These are phyloP conservation scores for Pyrocephalus nanus DNA, from an alignment of 2,797 vertebrate species.

Conservation along the genomic window DNA sequence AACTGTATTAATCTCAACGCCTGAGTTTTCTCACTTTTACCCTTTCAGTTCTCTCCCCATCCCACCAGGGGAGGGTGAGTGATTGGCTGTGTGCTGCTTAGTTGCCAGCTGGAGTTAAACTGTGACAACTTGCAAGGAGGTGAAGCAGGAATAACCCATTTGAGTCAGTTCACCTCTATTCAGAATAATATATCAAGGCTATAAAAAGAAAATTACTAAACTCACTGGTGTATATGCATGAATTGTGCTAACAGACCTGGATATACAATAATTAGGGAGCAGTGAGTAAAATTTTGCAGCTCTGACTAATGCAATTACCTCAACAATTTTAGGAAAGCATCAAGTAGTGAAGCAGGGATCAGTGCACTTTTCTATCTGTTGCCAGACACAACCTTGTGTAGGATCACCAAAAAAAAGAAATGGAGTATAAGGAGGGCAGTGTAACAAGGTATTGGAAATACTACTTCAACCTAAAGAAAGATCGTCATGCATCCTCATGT, in stretches of 20 bases:
- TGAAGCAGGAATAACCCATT: conserved; percentile 16
- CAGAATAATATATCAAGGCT: background rate
- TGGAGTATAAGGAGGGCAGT: background rate
- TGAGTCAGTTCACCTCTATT: conserved; percentile 39
- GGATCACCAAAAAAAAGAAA: background rate
- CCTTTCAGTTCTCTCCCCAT: background rate
- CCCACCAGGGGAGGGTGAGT: background rate
- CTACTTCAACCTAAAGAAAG: background rate
- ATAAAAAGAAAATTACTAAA: conserved; percentile 52
- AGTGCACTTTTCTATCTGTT: background rate
- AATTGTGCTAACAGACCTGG: conserved; percentile 1
- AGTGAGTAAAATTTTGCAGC: background rate
- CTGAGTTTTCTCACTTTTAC: background rate
- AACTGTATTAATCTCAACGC: background rate
- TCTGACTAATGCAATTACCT: background rate
- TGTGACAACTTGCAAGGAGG: background rate
- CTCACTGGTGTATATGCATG: background rate
- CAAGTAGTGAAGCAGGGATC: background rate
- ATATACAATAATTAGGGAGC: conserved; percentile 12
- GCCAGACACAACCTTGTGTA: background rate
- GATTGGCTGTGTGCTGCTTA: background rate
- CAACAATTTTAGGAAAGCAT: background rate
- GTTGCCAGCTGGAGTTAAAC: background rate
- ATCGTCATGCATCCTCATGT: background rate
- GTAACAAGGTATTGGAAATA: background rate